Evolutionary conservation across 1,140 invertebrate species (phyloP), one percentile per base, ranked within the genome.

Genomic region (Scaptomyza montana): DNA sequence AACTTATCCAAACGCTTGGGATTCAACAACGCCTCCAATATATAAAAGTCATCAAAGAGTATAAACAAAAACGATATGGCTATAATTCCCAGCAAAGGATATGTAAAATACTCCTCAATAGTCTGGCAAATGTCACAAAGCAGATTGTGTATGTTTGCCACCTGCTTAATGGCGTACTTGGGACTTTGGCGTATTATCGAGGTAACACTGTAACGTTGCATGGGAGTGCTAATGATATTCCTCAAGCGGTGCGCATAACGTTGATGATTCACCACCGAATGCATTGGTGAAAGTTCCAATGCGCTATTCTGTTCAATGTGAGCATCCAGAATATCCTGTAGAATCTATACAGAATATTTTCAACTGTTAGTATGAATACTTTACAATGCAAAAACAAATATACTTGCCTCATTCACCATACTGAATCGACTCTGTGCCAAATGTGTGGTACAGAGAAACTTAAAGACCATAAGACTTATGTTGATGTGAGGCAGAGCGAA

Each of bases 81-180:
- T 2, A 91, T 90, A 25, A 92, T 92, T 1, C 84, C 84, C 4
- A 92, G 53, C 61, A 92, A 41, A 0, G 91, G 90, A 75, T 92
- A 92, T 0, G 87, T 90, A 7, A 92, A 92, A 9, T 92, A 92
- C 25, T 92, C 90, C 50, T 92, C 91, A 19, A 91, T 91, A 6
- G 84, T 90, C 12, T 82, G 73, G 36, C 91, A 92, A 41, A 90
- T 91, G 49, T 92, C 91, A 39, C 90, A 92, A 1, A 92, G 69
- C 1, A 92, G 59, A 63, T 92, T 91, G 53, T 92, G 90, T 25
- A 92, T 89, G 33, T 92, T 90, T 7, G 89, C 80, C 28, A 91
- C 86, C 63, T 91, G 80, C 33, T 89, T 89, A 3, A 92, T 77
- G 41, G 90, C 78, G 5, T 71, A 80, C 12, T 90, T 77, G 0